A percentile compares a stretch with the other conserved stretches of the same genome.
Evolutionary conservation across 1,140 invertebrate species (phyloP).

Genomic region (Bombus difficillimus): DNA sequence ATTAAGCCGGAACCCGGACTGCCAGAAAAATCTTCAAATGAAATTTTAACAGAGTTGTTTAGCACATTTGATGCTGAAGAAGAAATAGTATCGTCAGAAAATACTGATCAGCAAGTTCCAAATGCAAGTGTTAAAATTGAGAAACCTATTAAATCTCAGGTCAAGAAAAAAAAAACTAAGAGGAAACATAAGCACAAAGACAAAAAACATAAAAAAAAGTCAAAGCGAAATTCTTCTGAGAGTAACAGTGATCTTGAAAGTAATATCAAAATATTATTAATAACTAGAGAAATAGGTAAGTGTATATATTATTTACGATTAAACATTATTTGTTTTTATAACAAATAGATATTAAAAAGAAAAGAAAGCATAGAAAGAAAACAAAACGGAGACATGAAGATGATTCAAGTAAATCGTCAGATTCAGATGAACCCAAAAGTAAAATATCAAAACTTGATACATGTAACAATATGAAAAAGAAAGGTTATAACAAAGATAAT

Average conservation of each 20-base stretch:
- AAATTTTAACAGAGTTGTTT: constrained; percentile 91
- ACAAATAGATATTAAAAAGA: constrained; percentile 79
- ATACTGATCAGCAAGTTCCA: constrained; percentile 69
- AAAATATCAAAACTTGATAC: constrained; percentile 45
- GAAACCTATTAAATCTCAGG: constrained; percentile 74
- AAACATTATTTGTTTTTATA: constrained; percentile 31
- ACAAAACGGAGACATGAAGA: constrained; percentile 82
- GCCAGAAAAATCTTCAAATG: constrained; percentile 87
- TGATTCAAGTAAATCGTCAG: constrained; percentile 73
- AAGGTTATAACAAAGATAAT: constrained; percentile 63
- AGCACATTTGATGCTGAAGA: constrained; percentile 86
- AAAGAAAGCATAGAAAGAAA: constrained; percentile 85
- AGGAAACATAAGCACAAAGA: constrained; percentile 83
- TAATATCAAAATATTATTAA: constrained; percentile 70
- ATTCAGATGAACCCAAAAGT: constrained; percentile 72
- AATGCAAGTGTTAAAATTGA: constrained; percentile 78
- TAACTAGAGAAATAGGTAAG: not conserved
- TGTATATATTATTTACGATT: not conserved
- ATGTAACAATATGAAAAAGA: constrained; percentile 32
- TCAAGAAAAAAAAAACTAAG: constrained; percentile 80
- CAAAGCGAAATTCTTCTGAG: constrained; percentile 81
- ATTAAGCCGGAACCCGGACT: constrained; percentile 81
- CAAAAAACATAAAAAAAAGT: constrained; percentile 83
- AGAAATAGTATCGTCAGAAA: constrained; percentile 58
- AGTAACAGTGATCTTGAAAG: constrained; percentile 80